phyloP scores from a whole-genome alignment of 2,113 vertebrate species.

The Bagarius yarrelli region DNA sequence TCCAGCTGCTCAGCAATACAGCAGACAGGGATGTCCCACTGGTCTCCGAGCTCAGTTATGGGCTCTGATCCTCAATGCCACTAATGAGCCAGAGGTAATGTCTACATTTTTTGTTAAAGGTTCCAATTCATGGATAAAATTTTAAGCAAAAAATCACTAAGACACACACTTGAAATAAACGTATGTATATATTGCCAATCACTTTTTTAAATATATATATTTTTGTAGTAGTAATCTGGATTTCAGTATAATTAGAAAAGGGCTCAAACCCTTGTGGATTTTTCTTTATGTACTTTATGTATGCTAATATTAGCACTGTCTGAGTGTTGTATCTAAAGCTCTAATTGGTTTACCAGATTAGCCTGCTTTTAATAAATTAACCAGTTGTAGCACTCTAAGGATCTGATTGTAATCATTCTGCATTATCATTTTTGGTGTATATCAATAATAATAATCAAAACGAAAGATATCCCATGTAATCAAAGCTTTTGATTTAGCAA shows the following conservation, averaged over 20 bases:
- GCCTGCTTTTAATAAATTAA: background rate
- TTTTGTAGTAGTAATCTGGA: background rate
- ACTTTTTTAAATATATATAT: background rate
- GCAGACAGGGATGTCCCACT: slow-evolving; percentile 90
- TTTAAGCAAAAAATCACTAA: background rate
- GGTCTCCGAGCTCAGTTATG: slow-evolving; percentile 88
- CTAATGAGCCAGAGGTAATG: slow-evolving; percentile 86
- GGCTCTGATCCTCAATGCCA: slow-evolving; percentile 90
- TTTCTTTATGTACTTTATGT: background rate
- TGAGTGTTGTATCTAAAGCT: background rate
- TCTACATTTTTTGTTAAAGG: slow-evolving; percentile 6
- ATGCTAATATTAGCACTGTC: background rate
- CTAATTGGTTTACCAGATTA: background rate
- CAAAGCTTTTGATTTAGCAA: background rate
- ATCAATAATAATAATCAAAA: background rate
- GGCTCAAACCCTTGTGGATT: background rate
- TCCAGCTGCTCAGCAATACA: slow-evolving; percentile 91
- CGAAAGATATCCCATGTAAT: background rate
- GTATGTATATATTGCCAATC: background rate
- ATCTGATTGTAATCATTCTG: background rate
- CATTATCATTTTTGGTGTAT: background rate
- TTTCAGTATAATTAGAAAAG: background rate
- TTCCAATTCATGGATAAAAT: background rate
- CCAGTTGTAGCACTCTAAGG: background rate
- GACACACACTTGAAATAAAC: background rate